Evolutionary conservation across 2,888 invertebrate species (phyloP).

Genomic region (Branchipolynoe longqiensis): DNA sequence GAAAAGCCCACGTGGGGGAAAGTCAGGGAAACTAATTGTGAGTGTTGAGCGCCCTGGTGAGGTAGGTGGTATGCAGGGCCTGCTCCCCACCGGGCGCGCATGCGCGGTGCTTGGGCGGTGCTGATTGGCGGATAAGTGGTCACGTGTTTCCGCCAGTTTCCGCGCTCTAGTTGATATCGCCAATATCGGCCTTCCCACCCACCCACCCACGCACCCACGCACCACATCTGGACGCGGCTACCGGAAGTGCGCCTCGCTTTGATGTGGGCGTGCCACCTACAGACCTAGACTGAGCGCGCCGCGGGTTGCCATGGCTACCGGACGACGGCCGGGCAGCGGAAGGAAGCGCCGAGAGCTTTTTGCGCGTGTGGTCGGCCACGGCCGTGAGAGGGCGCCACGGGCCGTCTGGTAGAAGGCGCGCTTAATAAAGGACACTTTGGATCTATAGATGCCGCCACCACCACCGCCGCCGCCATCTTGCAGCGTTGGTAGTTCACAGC

Average conservation of each 20-base stretch:
- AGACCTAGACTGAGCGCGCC: too few relatives aligned
- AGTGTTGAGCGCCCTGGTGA: too few relatives aligned
- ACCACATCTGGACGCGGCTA: constrained; percentile 23
- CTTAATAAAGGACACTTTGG: not conserved
- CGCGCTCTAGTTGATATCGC: too few relatives aligned
- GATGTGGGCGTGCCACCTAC: not conserved
- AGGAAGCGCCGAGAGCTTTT: not conserved
- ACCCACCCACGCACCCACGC: not conserved
- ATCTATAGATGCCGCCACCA: not conserved
- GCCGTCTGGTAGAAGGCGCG: not conserved
- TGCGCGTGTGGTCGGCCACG: not conserved
- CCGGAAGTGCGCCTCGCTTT: not conserved
- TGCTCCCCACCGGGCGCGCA: too few relatives aligned
- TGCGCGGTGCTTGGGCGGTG: too few relatives aligned
- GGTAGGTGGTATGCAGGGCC: too few relatives aligned
- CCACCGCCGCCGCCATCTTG: constrained; percentile 26
- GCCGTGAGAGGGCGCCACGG: not conserved
- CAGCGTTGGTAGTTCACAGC: too few relatives aligned
- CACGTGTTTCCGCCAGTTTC: too few relatives aligned
- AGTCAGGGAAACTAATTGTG: too few relatives aligned
- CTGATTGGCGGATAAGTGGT: constrained; percentile 22
- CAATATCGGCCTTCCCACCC: not conserved
- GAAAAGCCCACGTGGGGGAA: too few relatives aligned
- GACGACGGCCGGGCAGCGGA: not conserved
- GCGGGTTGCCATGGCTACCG: constrained; percentile 7